phyloP scores from a whole-genome alignment of 2,888 invertebrate species.

The Lycophotia porphyrea region DNA sequence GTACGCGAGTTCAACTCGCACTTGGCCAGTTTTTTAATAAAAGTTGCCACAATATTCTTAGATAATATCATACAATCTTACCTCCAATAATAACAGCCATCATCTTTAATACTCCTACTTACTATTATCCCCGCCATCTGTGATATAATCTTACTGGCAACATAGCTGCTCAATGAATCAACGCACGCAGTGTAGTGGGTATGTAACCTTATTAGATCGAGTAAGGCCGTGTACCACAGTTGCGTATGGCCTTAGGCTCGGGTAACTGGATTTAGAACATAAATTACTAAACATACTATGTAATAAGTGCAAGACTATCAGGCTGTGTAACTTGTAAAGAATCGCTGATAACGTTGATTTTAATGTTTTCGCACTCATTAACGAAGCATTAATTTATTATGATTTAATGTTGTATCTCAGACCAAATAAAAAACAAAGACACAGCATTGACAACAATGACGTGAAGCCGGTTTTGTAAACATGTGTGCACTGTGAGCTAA shows the following conservation, averaged over 20 bases:
- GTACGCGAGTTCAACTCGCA: no score
- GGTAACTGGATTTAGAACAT: neutral
- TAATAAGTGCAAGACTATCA: neutral
- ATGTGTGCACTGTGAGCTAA: no score
- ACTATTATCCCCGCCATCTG: conserved; percentile 9
- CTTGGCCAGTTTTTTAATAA: neutral
- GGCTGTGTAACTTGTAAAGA: neutral
- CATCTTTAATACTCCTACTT: neutral
- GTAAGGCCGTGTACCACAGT: neutral
- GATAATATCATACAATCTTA: neutral
- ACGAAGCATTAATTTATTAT: no score
- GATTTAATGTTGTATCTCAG: no score
- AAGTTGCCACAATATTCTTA: neutral
- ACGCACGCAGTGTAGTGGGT: neutral
- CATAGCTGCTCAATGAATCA: conserved; percentile 22
- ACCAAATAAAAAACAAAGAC: no score
- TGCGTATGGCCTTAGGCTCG: neutral
- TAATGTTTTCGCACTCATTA: no score
- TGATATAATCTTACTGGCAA: conserved; percentile 29
- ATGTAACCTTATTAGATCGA: neutral
- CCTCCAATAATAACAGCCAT: neutral
- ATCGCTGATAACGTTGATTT: neutral
- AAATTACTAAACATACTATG: no score
- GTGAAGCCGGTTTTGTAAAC: no score
- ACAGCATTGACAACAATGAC: no score